These are phyloP conservation scores for Prionailurus viverrinus DNA, from an alignment of 2,113 vertebrate species.

Conservation along the genomic window DNA sequence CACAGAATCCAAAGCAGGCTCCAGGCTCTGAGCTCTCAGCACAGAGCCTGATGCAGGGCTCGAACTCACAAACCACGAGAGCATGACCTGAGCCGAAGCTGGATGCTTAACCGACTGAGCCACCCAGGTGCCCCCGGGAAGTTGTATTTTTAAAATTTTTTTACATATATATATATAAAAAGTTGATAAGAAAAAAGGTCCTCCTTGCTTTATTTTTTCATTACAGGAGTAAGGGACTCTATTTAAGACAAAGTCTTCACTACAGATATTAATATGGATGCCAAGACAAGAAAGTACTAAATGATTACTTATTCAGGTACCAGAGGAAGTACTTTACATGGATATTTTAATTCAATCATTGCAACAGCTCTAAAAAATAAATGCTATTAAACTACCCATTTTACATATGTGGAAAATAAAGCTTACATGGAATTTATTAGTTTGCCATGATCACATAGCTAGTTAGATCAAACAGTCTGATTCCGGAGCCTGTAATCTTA, in stretches of 20 bases:
- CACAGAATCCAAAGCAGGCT: no score
- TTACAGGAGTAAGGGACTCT: neutral
- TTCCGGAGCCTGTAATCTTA: neutral
- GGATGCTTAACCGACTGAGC: no score
- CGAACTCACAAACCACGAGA: no score
- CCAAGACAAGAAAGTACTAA: neutral
- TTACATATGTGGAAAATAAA: neutral
- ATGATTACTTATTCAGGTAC: neutral
- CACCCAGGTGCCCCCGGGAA: no score
- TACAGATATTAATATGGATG: neutral
- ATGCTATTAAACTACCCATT: neutral
- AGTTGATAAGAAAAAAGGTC: neutral
- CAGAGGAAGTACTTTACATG: neutral
- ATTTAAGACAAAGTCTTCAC: neutral
- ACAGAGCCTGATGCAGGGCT: no score
- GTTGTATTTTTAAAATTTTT: neutral
- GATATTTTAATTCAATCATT: neutral
- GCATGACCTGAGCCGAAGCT: no score
- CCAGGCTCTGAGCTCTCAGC: no score
- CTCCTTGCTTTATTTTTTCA: neutral
- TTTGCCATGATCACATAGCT: neutral
- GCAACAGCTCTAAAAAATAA: neutral
- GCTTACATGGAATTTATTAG: neutral
- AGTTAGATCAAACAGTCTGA: neutral
- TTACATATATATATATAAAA: neutral